Percentiles rank a stretch among this genome's conserved stretches.
phyloP scores from a whole-genome alignment of 2,113 vertebrate species.

The Sminthopsis crassicaudata region DNA sequence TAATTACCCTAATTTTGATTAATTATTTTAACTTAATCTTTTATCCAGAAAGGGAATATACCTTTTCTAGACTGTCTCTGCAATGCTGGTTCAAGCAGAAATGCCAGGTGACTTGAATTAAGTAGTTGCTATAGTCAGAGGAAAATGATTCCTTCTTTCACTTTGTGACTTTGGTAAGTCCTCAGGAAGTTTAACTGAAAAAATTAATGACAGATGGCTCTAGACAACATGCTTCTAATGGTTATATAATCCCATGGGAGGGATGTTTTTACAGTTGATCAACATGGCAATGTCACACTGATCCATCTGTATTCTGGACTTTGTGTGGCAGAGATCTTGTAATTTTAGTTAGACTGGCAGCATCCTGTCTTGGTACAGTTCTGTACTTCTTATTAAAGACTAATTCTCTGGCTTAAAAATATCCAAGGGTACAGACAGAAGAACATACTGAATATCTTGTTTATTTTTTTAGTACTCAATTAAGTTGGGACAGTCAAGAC shows the following conservation, averaged over 20 bases:
- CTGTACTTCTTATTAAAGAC: background rate
- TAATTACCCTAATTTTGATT: too few species aligned
- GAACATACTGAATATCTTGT: background rate
- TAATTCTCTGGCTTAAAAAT: background rate
- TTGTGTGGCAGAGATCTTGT: background rate
- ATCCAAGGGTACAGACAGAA: background rate
- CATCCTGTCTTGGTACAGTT: background rate
- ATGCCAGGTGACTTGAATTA: background rate
- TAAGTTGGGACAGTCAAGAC: background rate
- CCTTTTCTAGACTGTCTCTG: background rate
- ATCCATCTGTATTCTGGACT: background rate
- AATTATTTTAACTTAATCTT: background rate
- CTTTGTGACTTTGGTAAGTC: constrained; percentile 1
- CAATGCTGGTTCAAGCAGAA: background rate
- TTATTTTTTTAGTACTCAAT: background rate
- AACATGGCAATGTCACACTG: constrained; percentile 4
- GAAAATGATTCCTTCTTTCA: background rate
- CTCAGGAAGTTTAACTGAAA: background rate
- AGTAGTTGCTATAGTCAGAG: background rate
- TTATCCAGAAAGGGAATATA: background rate
- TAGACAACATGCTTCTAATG: constrained; percentile 2
- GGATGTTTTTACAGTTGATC: background rate
- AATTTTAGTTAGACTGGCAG: background rate
- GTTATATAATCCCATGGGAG: background rate
- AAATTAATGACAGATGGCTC: constrained; percentile 2